Conservation (phyloP, 1,140 invertebrate species). For the Ganaspis sp. region DNA sequence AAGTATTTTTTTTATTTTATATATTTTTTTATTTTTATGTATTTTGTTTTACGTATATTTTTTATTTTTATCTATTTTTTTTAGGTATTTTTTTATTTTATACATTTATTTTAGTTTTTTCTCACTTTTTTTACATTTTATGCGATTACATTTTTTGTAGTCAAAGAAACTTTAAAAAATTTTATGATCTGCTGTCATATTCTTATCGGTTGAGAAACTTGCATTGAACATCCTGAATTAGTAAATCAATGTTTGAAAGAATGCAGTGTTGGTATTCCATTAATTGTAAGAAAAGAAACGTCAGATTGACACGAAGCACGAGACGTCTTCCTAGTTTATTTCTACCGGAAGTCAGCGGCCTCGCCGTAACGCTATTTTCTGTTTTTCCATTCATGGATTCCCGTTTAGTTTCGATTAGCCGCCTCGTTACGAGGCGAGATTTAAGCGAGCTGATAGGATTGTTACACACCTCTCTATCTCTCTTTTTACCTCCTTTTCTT, state of each 20-base stretch:
- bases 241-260: not conserved
- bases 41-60: no score
- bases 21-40: no score
- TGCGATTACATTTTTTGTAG: not conserved
- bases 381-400: constrained; percentile 70
- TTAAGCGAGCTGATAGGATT: constrained; percentile 71
- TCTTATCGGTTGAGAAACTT: not conserved
- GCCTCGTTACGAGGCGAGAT: constrained; percentile 71
- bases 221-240: not conserved
- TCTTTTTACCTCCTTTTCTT: constrained; percentile 46
- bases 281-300: not conserved
- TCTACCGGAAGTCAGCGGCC: constrained; percentile 64
- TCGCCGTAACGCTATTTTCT: constrained; percentile 69
- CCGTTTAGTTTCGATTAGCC: constrained; percentile 73
- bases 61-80: no score
- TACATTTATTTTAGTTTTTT: no score
- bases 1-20: no score
- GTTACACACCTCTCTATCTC: constrained; percentile 60
- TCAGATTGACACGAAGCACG: constrained; percentile 18
- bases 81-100: no score
- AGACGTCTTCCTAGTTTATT: constrained; percentile 57
- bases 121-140: no score
- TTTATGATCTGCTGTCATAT: not conserved
- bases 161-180: not conserved
- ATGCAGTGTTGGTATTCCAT: constrained; percentile 9